Base-by-base conservation (phyloP, 2,113 vertebrate genomes). In the Scatophagus argus region DNA sequence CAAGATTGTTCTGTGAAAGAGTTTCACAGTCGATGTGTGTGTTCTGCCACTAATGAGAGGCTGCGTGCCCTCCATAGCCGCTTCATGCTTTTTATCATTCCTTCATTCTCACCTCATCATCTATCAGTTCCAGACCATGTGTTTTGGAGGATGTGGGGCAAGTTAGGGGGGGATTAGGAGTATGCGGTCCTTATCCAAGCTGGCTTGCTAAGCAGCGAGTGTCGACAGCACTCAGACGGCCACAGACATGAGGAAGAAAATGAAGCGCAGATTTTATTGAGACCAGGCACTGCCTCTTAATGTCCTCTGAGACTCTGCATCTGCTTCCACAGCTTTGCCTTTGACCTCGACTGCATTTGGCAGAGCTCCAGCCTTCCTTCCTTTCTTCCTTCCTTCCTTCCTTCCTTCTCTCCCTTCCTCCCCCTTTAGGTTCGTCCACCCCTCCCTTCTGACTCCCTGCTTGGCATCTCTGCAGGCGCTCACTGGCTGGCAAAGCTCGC, bases 41-140 rank as follows among this genome's bases (percentile, higher is more conserved):
- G 66, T 86, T 21, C 69, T 60, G 74, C 52, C 52, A n/a, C 56
- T 79, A 83, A 83, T 52, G n/a, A 55, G 1, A 52, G 14, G 19
- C 10, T 41, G 4, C 34, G 19, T 44, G 62, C 52, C 79, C 55
- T 60, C 54, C 61, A 41, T 36, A 74, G 66, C 61, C 11, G 39
- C 31, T 25, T 72, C 11, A 34, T 44, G 77, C 46, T 49, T 72
- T 80, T 78, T 43, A 75, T 82, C 78, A 68, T 81, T 84, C 39
- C 80, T 82, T 74, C 29, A 58, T 67, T 70, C 41, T 67, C 84
- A 74, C 82, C 64, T 83, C 76, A 86, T 82, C 74, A 36, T 77
- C 66, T 47, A 80, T 79, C 59, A 54, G 60, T 70, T 84, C 61
- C 43, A 69, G 44, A 46, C 74, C 67, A 49, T 72, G 60, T 75